Base-by-base conservation (phyloP, 2,797 vertebrate genomes). In the Pangasius larnaudii region DNA sequence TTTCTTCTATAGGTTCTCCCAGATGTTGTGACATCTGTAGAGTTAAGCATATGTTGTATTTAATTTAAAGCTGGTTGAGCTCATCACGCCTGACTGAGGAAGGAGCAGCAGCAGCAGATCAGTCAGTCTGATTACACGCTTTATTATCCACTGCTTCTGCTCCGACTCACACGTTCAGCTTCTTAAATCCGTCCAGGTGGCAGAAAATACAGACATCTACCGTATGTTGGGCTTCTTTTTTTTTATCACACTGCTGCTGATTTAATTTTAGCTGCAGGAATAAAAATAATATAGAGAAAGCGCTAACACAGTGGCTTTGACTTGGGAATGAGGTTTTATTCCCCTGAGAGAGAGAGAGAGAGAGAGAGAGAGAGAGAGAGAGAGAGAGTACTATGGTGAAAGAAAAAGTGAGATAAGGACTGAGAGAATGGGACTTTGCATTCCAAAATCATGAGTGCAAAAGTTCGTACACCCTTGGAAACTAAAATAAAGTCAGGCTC, bases 171-270 rank as follows among this genome's bases (percentile, higher is more conserved):
- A 13, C n/a, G 1, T 53, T 78, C 4, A 78, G 46, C 75, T 78
- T 78, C 7, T 4, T 33, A 30, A 30, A 51, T 14, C 2, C 6
- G 16, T 18, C 49, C 75, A 53, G 75, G 75, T 78, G 75, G 72
- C 72, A 49, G 46, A 78, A 75, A 77, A 78, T 19, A 78, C 75
- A 78, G 75, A 53, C 75, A 33, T 53, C 75, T 30, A 30, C 53
- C 75, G 42, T 30, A 10, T 11, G 10, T 42, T 10, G 2, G 1
- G 69, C 2, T 30, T 13, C 33, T 22, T 42, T 24, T 24, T 24
- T 72, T 46, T 72, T 30, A 74, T 74, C 71, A 46, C 71, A 46
- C 39, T 11, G 39, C 36, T 24, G 39, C 71, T 74, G 39, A 30
- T n/a, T 51, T 77, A 16, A 51, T 14, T 77, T 77, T 51, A 77